Conservation (phyloP, 2,888 invertebrate genomes). For the Hydrotaea cyrtoneurina region DNA sequence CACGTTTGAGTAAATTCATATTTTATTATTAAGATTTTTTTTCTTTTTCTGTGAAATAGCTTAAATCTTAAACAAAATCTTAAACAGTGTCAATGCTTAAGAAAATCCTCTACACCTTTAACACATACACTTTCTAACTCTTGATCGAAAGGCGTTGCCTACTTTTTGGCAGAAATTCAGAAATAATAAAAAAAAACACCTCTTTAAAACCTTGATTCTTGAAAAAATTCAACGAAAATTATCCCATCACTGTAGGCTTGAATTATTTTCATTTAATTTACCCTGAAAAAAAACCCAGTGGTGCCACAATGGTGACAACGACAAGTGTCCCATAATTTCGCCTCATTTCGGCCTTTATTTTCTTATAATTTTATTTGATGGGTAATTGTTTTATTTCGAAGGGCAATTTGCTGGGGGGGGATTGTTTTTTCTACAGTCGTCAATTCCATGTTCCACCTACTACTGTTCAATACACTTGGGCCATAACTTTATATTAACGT, state of each 20-base stretch:
- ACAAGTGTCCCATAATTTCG: background rate
- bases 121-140: too few species aligned
- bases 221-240: background rate
- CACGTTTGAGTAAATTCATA: too few species aligned
- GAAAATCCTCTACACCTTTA: too few species aligned
- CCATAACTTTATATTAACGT: constrained; percentile 5
- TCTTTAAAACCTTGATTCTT: too few species aligned
- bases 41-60: too few species aligned
- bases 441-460: constrained; percentile 26
- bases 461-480: constrained; percentile 2
- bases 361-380: constrained; percentile 55
- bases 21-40: too few species aligned
- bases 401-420: constrained; percentile 52
- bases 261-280: background rate
- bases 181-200: too few species aligned
- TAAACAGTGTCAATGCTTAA: too few species aligned
- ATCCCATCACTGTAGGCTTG: background rate
- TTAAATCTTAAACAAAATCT: too few species aligned
- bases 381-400: constrained; percentile 61
- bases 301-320: background rate
- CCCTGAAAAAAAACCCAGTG: background rate
- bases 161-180: too few species aligned
- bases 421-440: background rate
- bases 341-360: background rate
- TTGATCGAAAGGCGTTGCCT: too few species aligned